Conservation (phyloP, 1,140 invertebrate genomes). For the Daktulosphaira vitifoliae region DNA sequence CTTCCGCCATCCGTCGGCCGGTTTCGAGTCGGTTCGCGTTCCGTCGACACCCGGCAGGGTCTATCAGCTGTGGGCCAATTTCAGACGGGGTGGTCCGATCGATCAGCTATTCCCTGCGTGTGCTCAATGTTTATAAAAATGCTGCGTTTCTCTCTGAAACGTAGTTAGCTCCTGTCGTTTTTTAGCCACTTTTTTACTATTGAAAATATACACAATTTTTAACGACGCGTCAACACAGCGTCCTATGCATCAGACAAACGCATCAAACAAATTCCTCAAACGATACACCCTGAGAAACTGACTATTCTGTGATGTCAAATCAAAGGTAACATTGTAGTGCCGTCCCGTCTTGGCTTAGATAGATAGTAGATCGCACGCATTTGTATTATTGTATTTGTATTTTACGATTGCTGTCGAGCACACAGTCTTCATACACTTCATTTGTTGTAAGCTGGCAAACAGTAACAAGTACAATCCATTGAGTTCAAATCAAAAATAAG, state of each 20-base stretch:
- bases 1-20: not conserved
- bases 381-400: not conserved
- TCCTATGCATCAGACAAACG: not conserved
- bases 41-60: conserved; percentile 3
- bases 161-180: not conserved
- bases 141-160: not conserved
- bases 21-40: not conserved
- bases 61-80: conserved; percentile 28
- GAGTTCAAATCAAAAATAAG: no score
- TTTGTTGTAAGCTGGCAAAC: no score
- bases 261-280: not conserved
- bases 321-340: conserved; percentile 1
- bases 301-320: not conserved
- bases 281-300: no score
- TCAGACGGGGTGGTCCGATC: conserved; percentile 22
- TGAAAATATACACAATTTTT: no score
- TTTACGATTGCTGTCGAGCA: no score
- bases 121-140: conserved; percentile 22
- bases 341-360: no score
- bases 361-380: not conserved
- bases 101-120: conserved; percentile 16
- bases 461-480: no score
- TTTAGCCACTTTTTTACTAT: no score
- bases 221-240: no score
- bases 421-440: no score